These are phyloP conservation scores for Sesamia inferens DNA, from an alignment of 2,888 invertebrate genomes.

Conservation along the genomic window DNA sequence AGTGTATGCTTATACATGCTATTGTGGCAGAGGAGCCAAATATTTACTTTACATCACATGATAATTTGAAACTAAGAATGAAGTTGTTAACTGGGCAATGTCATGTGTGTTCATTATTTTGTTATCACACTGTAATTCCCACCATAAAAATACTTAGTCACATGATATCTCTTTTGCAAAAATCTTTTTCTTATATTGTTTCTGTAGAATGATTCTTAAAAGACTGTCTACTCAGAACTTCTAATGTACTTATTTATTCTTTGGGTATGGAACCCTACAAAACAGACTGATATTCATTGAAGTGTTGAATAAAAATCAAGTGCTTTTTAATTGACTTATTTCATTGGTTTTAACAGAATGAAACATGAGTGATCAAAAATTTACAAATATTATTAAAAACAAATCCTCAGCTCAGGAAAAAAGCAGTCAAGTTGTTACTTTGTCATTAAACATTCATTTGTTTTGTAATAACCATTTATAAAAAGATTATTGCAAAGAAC, in stretches of 20 bases:
- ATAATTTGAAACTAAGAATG: neutral
- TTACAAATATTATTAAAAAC: neutral
- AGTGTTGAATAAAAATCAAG: constrained; percentile 43
- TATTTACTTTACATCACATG: neutral
- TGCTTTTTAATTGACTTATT: too few relatives aligned
- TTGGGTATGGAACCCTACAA: too few relatives aligned
- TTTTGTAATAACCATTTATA: neutral
- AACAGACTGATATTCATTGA: neutral
- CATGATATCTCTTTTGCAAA: too few relatives aligned
- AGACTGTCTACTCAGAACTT: too few relatives aligned
- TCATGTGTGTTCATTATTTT: neutral
- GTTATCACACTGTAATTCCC: too few relatives aligned
- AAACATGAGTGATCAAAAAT: neutral
- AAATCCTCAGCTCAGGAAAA: neutral
- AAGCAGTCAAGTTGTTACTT: neutral
- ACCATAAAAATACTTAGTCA: neutral
- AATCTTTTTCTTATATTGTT: too few relatives aligned
- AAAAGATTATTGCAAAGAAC: neutral
- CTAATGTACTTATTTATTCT: too few relatives aligned
- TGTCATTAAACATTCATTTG: neutral
- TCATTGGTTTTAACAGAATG: neutral
- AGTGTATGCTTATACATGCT: too few relatives aligned
- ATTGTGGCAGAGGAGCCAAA: too few relatives aligned
- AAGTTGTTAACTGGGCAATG: neutral
- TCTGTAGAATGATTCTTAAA: too few relatives aligned